A percentile compares a stretch with the other conserved stretches of the same genome.
Conservation (phyloP, 2,888 invertebrate species). For the Dicyrtomina minuta region DNA sequence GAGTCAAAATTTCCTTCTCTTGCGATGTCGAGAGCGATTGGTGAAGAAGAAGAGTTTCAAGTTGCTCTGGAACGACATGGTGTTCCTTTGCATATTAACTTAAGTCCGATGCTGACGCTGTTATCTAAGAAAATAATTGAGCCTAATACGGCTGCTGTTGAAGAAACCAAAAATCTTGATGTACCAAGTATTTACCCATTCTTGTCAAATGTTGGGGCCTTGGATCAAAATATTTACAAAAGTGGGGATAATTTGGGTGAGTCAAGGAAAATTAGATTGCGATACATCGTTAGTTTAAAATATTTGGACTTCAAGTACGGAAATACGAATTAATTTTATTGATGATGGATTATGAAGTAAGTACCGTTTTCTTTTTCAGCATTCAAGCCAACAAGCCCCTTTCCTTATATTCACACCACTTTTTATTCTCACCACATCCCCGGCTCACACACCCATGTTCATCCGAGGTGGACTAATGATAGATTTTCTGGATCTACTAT, state of each 20-base stretch:
- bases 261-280: slow-evolving; percentile 58
- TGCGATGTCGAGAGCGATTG: slow-evolving; percentile 34
- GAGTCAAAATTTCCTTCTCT: slow-evolving; percentile 36
- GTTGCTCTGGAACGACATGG: slow-evolving; percentile 37
- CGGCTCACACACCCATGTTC: slow-evolving; percentile 61
- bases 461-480: slow-evolving; percentile 50
- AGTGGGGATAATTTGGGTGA: slow-evolving; percentile 70
- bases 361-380: too few species aligned
- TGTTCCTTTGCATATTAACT: slow-evolving; percentile 62
- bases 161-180: slow-evolving; percentile 60
- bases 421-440: slow-evolving; percentile 73
- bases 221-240: slow-evolving; percentile 66
- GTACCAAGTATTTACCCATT: slow-evolving; percentile 76
- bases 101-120: slow-evolving; percentile 68
- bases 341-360: too few species aligned
- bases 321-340: too few species aligned
- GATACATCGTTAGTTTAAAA: too few species aligned
- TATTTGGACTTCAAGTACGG: too few species aligned
- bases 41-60: slow-evolving; percentile 40
- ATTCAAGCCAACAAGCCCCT: slow-evolving; percentile 32
- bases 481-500: slow-evolving; percentile 67
- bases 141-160: slow-evolving; percentile 63
- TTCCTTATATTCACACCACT: slow-evolving; percentile 73
- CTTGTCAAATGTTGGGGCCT: slow-evolving; percentile 69
- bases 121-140: slow-evolving; percentile 66